phyloP scores from a whole-genome alignment of 30 jellyfish, hydroid and myxozoan species.

The Hydractinia echinata region DNA sequence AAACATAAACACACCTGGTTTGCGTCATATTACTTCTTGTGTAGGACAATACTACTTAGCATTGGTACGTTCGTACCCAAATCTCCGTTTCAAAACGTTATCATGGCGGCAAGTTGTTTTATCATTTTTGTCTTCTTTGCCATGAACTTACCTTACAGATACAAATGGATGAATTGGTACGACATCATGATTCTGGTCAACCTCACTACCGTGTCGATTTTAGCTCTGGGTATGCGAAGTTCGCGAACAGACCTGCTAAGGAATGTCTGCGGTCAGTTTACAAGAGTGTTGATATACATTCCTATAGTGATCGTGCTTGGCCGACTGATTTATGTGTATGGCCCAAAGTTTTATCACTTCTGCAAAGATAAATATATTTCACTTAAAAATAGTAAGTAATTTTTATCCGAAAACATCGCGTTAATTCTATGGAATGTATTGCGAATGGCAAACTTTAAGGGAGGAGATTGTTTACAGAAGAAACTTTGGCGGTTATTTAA shows the following conservation, averaged over 20 bases:
- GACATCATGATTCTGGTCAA: constrained; percentile 18
- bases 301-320: constrained; percentile 2
- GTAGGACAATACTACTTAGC: background rate
- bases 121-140: background rate
- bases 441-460: too few relatives aligned
- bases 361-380: background rate
- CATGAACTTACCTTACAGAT: background rate
- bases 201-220: background rate
- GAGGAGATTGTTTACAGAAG: too few relatives aligned
- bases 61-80: constrained; percentile 1
- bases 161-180: constrained; percentile 14
- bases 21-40: background rate
- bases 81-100: background rate
- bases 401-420: background rate
- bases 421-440: too few relatives aligned
- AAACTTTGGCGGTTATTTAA: too few relatives aligned
- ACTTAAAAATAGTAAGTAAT: background rate
- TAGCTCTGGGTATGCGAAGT: constrained; percentile 21
- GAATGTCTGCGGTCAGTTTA: background rate
- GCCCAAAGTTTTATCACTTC: background rate
- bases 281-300: background rate
- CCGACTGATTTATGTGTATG: background rate
- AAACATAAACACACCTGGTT: background rate
- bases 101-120: background rate
- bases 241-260: background rate